These are phyloP conservation scores for Pseudomyrmex concolor DNA, from an alignment of 1,140 invertebrate genomes.

Conservation along the genomic window DNA sequence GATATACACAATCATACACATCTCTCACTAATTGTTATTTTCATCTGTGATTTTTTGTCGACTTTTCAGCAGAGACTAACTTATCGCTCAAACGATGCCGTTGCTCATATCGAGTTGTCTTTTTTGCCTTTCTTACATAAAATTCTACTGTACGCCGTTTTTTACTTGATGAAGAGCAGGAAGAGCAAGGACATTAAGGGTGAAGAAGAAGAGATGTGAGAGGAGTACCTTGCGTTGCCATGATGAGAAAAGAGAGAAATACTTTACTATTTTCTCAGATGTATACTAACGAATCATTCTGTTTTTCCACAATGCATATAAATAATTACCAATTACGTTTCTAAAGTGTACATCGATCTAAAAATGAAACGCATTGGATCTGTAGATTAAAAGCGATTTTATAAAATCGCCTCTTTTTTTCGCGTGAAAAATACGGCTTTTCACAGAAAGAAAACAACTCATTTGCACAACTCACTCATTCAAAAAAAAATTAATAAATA, in stretches of 20 bases:
- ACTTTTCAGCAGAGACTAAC: slow-evolving; percentile 68
- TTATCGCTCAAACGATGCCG: slow-evolving; percentile 60
- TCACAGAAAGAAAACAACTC: background rate
- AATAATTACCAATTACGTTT: slow-evolving; percentile 45
- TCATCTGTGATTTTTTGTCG: slow-evolving; percentile 51
- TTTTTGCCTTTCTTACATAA: slow-evolving; percentile 30
- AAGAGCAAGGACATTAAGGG: slow-evolving; percentile 17
- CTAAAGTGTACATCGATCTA: slow-evolving; percentile 13
- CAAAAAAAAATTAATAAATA: background rate
- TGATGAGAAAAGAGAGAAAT: slow-evolving; percentile 68
- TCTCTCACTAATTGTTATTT: slow-evolving; percentile 82
- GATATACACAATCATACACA: slow-evolving; percentile 85
- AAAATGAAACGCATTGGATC: slow-evolving; percentile 20
- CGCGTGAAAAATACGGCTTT: slow-evolving; percentile 2
- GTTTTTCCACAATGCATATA: slow-evolving; percentile 30
- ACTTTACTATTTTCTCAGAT: slow-evolving; percentile 17
- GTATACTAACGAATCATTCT: slow-evolving; percentile 37
- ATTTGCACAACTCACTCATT: slow-evolving; percentile 9
- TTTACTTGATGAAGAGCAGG: slow-evolving; percentile 55
- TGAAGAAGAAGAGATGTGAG: slow-evolving; percentile 1
- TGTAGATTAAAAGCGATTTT: too few species aligned
- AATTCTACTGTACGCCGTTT: slow-evolving; percentile 57
- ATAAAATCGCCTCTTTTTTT: background rate
- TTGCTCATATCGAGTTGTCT: slow-evolving; percentile 45
- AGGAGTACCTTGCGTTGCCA: slow-evolving; percentile 29